Evolutionary conservation across 2,888 invertebrate genomes (phyloP).

Genomic region (Pantelozetes paolii): DNA sequence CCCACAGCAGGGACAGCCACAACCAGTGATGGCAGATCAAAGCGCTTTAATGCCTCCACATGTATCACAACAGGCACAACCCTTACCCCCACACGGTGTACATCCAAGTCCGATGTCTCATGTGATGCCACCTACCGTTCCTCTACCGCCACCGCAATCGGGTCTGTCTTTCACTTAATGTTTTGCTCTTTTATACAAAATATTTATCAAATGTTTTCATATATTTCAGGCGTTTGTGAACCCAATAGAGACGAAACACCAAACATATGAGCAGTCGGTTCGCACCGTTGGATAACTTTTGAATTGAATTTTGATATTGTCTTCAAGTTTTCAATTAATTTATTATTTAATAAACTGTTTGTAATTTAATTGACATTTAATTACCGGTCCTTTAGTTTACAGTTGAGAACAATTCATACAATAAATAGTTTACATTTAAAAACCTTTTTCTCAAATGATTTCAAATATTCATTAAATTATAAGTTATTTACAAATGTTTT

Average conservation of each 20-base stretch:
- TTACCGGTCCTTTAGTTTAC: conserved; percentile 25
- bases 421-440: background rate
- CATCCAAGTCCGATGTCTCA: conserved; percentile 13
- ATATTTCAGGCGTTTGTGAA: conserved; percentile 21
- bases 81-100: background rate
- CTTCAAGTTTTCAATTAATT: background rate
- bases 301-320: background rate
- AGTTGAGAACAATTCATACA: conserved; percentile 16
- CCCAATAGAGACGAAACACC: conserved; percentile 25
- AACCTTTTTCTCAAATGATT: background rate
- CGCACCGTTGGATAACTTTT: background rate
- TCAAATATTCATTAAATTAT: background rate
- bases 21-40: conserved; percentile 14
- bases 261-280: conserved; percentile 18
- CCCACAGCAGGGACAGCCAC: conserved; percentile 28
- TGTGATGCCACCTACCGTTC: background rate
- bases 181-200: background rate
- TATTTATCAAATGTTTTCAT: background rate
- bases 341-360: conserved; percentile 6
- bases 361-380: conserved; percentile 6
- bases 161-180: background rate
- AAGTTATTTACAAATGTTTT: background rate
- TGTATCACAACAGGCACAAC: background rate
- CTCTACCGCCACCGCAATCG: background rate
- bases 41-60: conserved; percentile 8